Percentiles rank a stretch among this genome's conserved stretches.
Conservation (phyloP, 2,888 invertebrate species). For the Leptinotarsa peninsularis region DNA sequence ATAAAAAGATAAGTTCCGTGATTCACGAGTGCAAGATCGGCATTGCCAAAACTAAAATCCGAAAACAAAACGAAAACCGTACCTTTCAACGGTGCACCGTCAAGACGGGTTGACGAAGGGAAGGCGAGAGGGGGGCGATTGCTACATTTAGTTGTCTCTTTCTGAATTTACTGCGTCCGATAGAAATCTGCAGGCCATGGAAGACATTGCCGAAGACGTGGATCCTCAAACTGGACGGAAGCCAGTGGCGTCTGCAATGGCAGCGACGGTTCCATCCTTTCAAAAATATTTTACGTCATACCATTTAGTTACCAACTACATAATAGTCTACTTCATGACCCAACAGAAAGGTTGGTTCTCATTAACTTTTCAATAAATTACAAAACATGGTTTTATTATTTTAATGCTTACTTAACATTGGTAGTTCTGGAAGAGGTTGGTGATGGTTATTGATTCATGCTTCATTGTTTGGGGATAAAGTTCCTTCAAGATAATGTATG, state of each 20-base stretch:
- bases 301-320: too few species aligned
- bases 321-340: too few species aligned
- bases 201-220: conserved; percentile 51
- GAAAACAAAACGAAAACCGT: conserved; percentile 53
- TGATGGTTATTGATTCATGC: too few species aligned
- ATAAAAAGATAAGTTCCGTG: conserved; percentile 56
- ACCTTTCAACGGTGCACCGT: conserved; percentile 38
- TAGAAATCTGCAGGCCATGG: conserved; percentile 61
- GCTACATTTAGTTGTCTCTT: conserved; percentile 58
- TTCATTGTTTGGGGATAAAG: too few species aligned
- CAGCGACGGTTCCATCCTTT: not conserved
- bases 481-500: too few species aligned
- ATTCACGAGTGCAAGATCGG: conserved; percentile 58
- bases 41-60: conserved; percentile 56
- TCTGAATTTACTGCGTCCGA: conserved; percentile 63
- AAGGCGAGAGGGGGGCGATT: conserved; percentile 46
- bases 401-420: too few species aligned
- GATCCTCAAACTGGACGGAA: conserved; percentile 47
- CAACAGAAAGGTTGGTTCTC: not conserved
- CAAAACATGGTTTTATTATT: too few species aligned
- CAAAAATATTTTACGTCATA: not conserved
- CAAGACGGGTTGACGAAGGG: conserved; percentile 44
- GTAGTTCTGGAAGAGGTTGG: too few species aligned
- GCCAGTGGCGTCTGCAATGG: conserved; percentile 14
- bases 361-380: not conserved